These are phyloP conservation scores for Zaprionus vittiger DNA, from an alignment of 1,140 invertebrate genomes.

Conservation along the genomic window DNA sequence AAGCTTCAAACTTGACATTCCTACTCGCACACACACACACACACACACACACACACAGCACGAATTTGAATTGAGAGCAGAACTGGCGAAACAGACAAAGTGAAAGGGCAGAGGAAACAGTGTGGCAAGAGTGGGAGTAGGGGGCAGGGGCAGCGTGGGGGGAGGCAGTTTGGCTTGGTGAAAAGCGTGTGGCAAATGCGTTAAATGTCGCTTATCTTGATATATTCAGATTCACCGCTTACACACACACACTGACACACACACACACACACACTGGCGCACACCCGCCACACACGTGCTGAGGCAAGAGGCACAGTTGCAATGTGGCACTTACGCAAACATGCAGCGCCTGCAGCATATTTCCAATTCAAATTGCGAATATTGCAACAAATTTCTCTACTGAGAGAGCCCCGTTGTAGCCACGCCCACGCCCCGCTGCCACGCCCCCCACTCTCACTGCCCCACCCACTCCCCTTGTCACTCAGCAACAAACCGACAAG, in stretches of 20 bases:
- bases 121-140: too few species aligned
- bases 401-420: slow-evolving; percentile 6
- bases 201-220: slow-evolving; percentile 69
- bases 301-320: slow-evolving; percentile 12
- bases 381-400: slow-evolving; percentile 62
- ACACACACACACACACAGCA: slow-evolving; percentile 3
- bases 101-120: neutral
- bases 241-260: slow-evolving; percentile 27
- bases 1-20: slow-evolving; percentile 43
- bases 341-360: slow-evolving; percentile 65
- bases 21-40: slow-evolving; percentile 6
- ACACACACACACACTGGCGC: slow-evolving; percentile 8
- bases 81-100: neutral
- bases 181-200: slow-evolving; percentile 59
- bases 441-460: neutral
- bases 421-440: neutral
- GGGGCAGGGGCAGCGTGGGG: neutral
- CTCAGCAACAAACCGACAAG: neutral
- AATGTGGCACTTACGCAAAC: slow-evolving; percentile 56
- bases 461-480: neutral
- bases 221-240: slow-evolving; percentile 40
- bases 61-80: slow-evolving; percentile 4
- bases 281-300: slow-evolving; percentile 12
- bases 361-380: slow-evolving; percentile 71
- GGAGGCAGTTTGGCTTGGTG: slow-evolving; percentile 38